Conservation (phyloP, 2,888 invertebrate genomes). For the Caradrina kadenii region DNA sequence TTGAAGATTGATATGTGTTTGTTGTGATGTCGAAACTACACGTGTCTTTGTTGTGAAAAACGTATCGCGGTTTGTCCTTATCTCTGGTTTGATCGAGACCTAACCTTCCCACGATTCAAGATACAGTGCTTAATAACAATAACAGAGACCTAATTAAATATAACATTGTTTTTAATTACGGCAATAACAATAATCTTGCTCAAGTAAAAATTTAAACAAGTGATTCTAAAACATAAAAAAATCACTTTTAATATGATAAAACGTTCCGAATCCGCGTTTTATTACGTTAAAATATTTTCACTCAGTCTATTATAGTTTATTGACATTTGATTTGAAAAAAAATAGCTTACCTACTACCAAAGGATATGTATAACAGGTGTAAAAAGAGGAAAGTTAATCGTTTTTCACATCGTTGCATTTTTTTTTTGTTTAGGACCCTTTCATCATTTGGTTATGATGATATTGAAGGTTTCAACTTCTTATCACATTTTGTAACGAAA, state of each 20-base stretch:
- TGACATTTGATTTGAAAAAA: too few species aligned
- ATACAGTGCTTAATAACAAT: slow-evolving; percentile 8
- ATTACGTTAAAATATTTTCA: too few species aligned
- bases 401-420: too few species aligned
- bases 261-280: not conserved
- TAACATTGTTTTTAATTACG: slow-evolving; percentile 19
- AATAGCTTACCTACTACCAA: too few species aligned
- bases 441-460: too few species aligned
- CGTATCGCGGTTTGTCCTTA: slow-evolving; percentile 11
- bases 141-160: not conserved
- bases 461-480: too few species aligned
- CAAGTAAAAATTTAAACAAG: slow-evolving; percentile 11
- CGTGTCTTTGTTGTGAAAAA: slow-evolving; percentile 1
- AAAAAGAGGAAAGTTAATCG: too few species aligned
- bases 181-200: slow-evolving; percentile 24
- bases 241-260: not conserved
- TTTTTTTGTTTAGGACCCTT: too few species aligned
- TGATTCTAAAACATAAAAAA: not conserved
- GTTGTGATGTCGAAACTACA: slow-evolving; percentile 11
- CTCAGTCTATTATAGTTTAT: too few species aligned
- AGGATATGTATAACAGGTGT: too few species aligned
- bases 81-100: slow-evolving; percentile 41
- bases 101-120: slow-evolving; percentile 45
- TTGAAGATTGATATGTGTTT: slow-evolving; percentile 4
- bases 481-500: too few species aligned